Conservation (phyloP, 2,113 vertebrate genomes). For the Pan paniscus region DNA sequence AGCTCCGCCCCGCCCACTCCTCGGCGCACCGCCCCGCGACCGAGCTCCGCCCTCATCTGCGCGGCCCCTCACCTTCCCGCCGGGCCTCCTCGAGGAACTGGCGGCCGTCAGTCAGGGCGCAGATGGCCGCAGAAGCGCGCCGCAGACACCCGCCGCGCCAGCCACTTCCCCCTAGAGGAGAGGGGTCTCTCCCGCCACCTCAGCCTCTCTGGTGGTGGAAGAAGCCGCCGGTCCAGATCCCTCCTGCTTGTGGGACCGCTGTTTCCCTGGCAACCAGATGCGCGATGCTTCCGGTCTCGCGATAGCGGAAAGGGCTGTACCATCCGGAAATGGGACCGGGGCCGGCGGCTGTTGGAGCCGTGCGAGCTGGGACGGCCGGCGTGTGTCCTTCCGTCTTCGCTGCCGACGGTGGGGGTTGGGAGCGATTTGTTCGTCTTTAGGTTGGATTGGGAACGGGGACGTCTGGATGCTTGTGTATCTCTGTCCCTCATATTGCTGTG, state of each 20-base stretch:
- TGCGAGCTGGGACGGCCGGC: accelerated
- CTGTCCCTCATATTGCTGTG: not conserved
- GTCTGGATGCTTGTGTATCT: not conserved
- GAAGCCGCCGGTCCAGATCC: accelerated
- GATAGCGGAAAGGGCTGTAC: not conserved
- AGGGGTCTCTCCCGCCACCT: not conserved
- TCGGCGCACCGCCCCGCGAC: accelerated
- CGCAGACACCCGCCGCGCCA: not conserved
- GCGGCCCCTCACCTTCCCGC: not conserved
- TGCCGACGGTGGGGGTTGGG: accelerated
- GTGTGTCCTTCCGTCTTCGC: not conserved
- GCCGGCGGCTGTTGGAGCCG: accelerated
- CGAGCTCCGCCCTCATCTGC: accelerated
- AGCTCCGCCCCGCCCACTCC: not conserved
- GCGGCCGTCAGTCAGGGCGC: not conserved
- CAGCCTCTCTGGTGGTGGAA: not conserved
- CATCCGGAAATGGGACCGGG: accelerated
- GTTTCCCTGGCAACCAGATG: constrained; percentile 63
- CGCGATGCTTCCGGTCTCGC: constrained; percentile 42
- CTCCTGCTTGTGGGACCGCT: accelerated
- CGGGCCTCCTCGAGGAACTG: no score
- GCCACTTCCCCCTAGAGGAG: not conserved
- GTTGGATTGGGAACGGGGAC: not conserved
- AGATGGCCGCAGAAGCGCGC: not conserved
- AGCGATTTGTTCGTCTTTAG: not conserved